Conservation (phyloP, 2,888 invertebrate genomes). For the Hymenopus coronatus region DNA sequence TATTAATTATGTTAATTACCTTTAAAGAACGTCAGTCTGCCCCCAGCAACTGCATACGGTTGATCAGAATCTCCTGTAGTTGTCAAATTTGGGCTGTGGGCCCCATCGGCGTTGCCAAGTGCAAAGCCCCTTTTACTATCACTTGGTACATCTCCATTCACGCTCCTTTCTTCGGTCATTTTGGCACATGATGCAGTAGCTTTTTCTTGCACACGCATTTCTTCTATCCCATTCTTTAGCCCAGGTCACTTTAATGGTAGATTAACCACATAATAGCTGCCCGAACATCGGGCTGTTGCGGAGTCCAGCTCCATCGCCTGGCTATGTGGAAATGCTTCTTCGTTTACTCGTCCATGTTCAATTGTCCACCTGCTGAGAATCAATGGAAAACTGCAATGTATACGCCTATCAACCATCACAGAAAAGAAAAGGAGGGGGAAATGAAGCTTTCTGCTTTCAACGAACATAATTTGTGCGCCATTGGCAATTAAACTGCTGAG, state of each 20-base stretch:
- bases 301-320: slow-evolving; percentile 38
- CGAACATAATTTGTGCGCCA: not conserved
- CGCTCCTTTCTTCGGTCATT: slow-evolving; percentile 42
- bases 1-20: slow-evolving; percentile 46
- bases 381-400: slow-evolving; percentile 32
- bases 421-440: not conserved
- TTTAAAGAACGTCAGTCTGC: slow-evolving; percentile 78
- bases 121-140: slow-evolving; percentile 36
- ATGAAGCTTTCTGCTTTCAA: not conserved
- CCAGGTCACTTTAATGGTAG: slow-evolving; percentile 24
- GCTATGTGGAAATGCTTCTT: slow-evolving; percentile 36
- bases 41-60: slow-evolving; percentile 52
- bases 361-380: slow-evolving; percentile 39
- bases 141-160: slow-evolving; percentile 39
- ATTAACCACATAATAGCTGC: slow-evolving; percentile 25
- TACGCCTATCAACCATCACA: slow-evolving; percentile 7
- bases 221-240: slow-evolving; percentile 36
- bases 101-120: slow-evolving; percentile 33
- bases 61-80: slow-evolving; percentile 28
- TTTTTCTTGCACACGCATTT: slow-evolving; percentile 42
- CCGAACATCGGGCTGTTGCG: slow-evolving; percentile 35
- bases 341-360: slow-evolving; percentile 37
- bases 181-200: slow-evolving; percentile 42
- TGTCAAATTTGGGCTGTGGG: slow-evolving; percentile 35
- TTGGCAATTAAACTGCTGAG: not conserved